Base-by-base conservation (phyloP, 1,140 invertebrate species). In the Phortica variegata region DNA sequence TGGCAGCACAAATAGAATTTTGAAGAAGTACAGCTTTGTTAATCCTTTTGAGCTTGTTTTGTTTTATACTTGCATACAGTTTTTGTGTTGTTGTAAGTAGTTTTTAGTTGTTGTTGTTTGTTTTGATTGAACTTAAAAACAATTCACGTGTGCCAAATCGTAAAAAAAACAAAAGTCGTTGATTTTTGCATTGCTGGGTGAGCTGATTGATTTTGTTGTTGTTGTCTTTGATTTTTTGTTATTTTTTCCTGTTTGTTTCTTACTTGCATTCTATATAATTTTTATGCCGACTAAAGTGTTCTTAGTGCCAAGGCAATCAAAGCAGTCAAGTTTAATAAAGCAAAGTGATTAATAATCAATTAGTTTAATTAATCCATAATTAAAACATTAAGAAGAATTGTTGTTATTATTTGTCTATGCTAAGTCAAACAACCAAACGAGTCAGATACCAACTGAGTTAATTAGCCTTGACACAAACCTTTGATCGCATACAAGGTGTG, bases 11-110 rank as follows among this genome's bases (percentile, higher is more conserved):
- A 70, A 69, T n/a, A 63, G 60, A 63, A 54, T 58, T 65, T 70
- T 66, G 63, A 51, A 71, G 55, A 71, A 71, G 62, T 66, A 66
- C 60, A 71, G 60, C 66, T n/a, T 54, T 66, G 63, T 69, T 69
- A 69, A 68, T 63, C 65, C 66, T 70, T 54, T 60, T 39, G 49
- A 56, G 48, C 45, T 54, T 39, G 54, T 36, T 36, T n/a, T 36
- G 16, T 8, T 13, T 36, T n/a, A n/a, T n/a, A n/a, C 29, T 43
- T 8, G 26, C 20, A 42, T 54, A 40, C 45, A 39, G 33, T 5
- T 18, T 39, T 34, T 41, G 47, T 52, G 42, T 44, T 43, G 19
- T 19, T 33, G n/a, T n/a, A n/a, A n/a, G n/a, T 19, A 39, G 16
- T 12, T 54, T 48, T 34, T 38, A 32, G 49, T 20, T 46, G n/a